Percentiles rank a stretch among this genome's conserved stretches.
Conservation (phyloP, 2,888 invertebrate genomes). For the Nymphalis c-album region DNA sequence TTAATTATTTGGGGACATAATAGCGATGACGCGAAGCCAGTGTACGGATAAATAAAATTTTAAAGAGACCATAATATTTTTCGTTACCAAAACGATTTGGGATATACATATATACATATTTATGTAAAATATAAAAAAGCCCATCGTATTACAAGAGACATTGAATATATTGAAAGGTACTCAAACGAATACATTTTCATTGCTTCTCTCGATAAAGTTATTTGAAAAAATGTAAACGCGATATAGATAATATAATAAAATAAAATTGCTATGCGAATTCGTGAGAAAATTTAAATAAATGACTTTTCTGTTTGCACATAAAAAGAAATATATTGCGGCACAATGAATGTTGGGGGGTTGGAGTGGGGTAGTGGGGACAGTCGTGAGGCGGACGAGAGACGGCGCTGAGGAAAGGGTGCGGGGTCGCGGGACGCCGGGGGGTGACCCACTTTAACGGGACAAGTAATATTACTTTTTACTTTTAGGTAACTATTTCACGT, state of each 20-base stretch:
- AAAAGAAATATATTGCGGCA: slow-evolving; percentile 82
- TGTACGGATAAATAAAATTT: slow-evolving; percentile 13
- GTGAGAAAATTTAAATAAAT: slow-evolving; percentile 82
- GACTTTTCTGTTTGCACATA: slow-evolving; percentile 82
- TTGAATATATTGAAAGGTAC: slow-evolving; percentile 45
- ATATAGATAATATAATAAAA: slow-evolving; percentile 81
- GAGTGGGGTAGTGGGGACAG: slow-evolving; percentile 66
- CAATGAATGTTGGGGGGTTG: slow-evolving; percentile 78
- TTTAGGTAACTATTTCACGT: slow-evolving; percentile 82
- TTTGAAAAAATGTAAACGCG: slow-evolving; percentile 74
- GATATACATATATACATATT: neutral
- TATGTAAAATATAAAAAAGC: slow-evolving; percentile 2
- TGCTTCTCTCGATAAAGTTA: slow-evolving; percentile 52
- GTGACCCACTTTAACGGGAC: slow-evolving; percentile 82
- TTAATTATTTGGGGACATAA: slow-evolving; percentile 75
- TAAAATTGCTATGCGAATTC: slow-evolving; percentile 82
- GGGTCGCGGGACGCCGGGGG: slow-evolving; percentile 53
- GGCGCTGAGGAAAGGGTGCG: slow-evolving; percentile 51
- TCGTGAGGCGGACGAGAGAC: slow-evolving; percentile 69
- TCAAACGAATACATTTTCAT: slow-evolving; percentile 46
- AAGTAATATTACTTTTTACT: slow-evolving; percentile 83
- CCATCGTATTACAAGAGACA: slow-evolving; percentile 22
- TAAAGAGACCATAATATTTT: slow-evolving; percentile 16
- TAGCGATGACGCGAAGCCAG: slow-evolving; percentile 56
- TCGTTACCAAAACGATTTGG: slow-evolving; percentile 3